phyloP scores from a whole-genome alignment of 2,797 vertebrate species.

The Acrossocheilus wenchowensis region DNA sequence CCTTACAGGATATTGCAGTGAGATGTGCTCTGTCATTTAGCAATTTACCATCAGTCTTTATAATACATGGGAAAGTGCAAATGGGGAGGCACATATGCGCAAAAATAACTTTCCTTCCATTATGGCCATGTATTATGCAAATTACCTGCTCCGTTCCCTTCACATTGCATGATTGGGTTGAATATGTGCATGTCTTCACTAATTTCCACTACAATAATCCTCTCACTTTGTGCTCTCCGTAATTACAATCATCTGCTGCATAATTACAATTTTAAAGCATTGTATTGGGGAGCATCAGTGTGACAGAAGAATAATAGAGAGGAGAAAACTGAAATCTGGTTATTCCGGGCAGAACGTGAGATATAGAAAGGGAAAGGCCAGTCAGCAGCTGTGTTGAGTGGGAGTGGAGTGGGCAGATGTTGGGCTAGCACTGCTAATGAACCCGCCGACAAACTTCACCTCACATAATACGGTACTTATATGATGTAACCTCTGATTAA shows the following conservation, averaged over 20 bases:
- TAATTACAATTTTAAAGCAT: slow-evolving; percentile 67
- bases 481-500: neutral
- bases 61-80: slow-evolving; percentile 13
- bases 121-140: slow-evolving; percentile 54
- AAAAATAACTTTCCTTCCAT: slow-evolving; percentile 49
- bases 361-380: slow-evolving; percentile 14
- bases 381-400: slow-evolving; percentile 28
- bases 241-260: slow-evolving; percentile 64
- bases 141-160: slow-evolving; percentile 47
- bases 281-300: slow-evolving; percentile 52
- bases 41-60: slow-evolving; percentile 27
- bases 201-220: slow-evolving; percentile 63
- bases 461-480: neutral
- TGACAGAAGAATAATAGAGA: slow-evolving; percentile 57
- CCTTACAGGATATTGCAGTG: neutral
- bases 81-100: neutral
- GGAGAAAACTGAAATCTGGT: slow-evolving; percentile 27
- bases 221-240: slow-evolving; percentile 60
- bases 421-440: slow-evolving; percentile 10
- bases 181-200: slow-evolving; percentile 50
- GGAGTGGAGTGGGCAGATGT: slow-evolving; percentile 41
- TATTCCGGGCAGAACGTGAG: slow-evolving; percentile 36
- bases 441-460: slow-evolving; percentile 15
- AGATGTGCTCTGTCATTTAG: neutral
- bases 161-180: slow-evolving; percentile 51